Evolutionary conservation across 2,113 vertebrate species (phyloP).

Genomic region (Cygnus buccinator): DNA sequence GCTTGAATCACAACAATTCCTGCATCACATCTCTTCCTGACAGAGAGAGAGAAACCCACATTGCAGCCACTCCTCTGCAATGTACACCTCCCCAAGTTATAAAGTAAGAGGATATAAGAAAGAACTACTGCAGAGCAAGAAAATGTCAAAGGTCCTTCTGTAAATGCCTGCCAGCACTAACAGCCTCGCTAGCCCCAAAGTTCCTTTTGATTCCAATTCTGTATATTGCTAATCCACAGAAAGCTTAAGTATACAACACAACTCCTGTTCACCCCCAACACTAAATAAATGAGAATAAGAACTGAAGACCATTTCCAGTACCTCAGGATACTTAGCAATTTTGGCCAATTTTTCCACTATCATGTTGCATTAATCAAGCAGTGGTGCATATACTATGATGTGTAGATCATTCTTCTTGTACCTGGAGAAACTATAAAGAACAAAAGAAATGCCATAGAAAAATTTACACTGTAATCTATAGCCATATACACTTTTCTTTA

Average conservation of each 20-base stretch:
- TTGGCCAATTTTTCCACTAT: conserved; percentile 76
- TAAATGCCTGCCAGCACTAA: not conserved
- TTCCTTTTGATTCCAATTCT: not conserved
- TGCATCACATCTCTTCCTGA: accelerated
- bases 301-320: not conserved
- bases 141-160: not conserved
- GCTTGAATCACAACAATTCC: not conserved
- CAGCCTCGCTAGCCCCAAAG: not conserved
- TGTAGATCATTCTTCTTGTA: conserved; percentile 83
- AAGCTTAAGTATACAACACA: not conserved
- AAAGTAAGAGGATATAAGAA: too few relatives aligned
- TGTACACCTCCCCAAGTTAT: not conserved
- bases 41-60: not conserved
- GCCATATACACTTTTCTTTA: not conserved
- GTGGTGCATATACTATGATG: conserved; percentile 81
- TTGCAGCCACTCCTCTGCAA: not conserved
- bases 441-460: not conserved
- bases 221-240: not conserved
- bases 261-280: not conserved
- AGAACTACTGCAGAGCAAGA: not conserved
- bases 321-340: conserved; percentile 74
- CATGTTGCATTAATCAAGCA: conserved; percentile 90
- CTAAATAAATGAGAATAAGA: not conserved
- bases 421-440: conserved; percentile 67
- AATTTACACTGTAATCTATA: not conserved